phyloP scores from a whole-genome alignment of 2,113 vertebrate genomes.

The Psittacus erithacus region DNA sequence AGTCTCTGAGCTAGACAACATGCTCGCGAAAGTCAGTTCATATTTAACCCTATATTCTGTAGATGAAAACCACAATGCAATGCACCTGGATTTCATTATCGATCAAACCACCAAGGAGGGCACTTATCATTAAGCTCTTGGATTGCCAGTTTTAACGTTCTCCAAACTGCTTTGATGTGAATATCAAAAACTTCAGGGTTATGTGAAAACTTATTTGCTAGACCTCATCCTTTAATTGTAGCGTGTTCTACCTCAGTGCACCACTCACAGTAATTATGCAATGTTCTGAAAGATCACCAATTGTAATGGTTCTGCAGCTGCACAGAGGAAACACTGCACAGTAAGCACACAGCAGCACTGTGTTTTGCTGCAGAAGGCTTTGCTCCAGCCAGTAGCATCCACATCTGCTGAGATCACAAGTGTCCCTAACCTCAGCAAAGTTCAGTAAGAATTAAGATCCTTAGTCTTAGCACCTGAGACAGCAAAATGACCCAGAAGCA shows the following conservation, averaged over 20 bases:
- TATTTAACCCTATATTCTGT: constrained; percentile 2
- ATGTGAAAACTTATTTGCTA: background rate
- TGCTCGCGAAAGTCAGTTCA: constrained; percentile 15
- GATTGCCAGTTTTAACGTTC: constrained; percentile 18
- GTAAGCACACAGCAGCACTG: background rate
- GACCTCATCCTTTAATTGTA: constrained; percentile 9
- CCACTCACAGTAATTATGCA: background rate
- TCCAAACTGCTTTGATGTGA: constrained; percentile 25
- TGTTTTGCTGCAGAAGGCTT: background rate
- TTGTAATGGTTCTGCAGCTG: background rate
- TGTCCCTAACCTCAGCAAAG: fast-evolving
- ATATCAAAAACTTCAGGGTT: constrained; percentile 3
- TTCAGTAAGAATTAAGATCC: background rate
- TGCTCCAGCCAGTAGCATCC: background rate
- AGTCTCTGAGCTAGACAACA: constrained; percentile 18
- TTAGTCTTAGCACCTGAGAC: background rate
- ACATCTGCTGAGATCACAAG: background rate
- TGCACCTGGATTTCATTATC: constrained; percentile 38
- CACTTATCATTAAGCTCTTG: background rate
- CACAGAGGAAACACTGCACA: background rate
- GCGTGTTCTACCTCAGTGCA: background rate
- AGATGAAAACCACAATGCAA: background rate
- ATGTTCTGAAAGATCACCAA: background rate
- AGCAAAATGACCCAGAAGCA: background rate
- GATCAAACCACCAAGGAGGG: constrained; percentile 14